These are phyloP conservation scores for Vollenhovia emeryi DNA, from an alignment of 1,140 invertebrate species.

Conservation along the genomic window DNA sequence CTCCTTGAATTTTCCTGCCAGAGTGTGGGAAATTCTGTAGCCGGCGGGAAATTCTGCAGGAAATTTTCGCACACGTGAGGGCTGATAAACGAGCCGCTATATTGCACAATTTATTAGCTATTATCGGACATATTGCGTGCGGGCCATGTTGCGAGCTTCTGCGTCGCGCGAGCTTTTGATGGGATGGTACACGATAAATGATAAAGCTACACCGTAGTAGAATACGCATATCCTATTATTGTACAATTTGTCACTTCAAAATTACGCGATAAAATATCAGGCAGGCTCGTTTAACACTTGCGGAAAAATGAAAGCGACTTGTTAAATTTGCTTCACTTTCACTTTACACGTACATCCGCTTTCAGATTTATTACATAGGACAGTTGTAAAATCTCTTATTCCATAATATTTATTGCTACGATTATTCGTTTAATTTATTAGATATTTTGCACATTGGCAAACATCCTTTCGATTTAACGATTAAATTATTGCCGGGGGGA, in stretches of 20 bases:
- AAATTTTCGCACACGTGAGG: conserved; percentile 44
- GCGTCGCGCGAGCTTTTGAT: conserved; percentile 6
- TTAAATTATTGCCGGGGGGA: neutral
- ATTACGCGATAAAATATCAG: neutral
- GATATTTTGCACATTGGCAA: neutral
- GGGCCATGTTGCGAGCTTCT: conserved; percentile 43
- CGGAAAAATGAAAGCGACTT: neutral
- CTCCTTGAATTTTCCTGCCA: neutral
- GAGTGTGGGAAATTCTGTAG: neutral
- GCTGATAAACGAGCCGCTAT: conserved; percentile 53
- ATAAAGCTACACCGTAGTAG: neutral
- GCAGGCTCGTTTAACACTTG: neutral
- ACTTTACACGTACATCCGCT: neutral
- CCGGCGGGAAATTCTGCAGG: conserved; percentile 14
- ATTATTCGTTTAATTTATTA: neutral
- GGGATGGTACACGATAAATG: conserved; percentile 20
- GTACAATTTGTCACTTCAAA: neutral
- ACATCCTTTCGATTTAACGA: neutral
- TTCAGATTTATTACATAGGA: neutral
- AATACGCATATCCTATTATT: conserved; percentile 21
- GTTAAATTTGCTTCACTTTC: neutral
- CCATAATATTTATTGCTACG: neutral
- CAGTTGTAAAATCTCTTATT: neutral
- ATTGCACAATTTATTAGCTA: conserved; percentile 70
- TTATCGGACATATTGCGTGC: conserved; percentile 56